A percentile compares a stretch with the other conserved stretches of the same genome.
Evolutionary conservation across 2,888 invertebrate genomes (phyloP).

Genomic region (Peribatodes rhomboidaria): DNA sequence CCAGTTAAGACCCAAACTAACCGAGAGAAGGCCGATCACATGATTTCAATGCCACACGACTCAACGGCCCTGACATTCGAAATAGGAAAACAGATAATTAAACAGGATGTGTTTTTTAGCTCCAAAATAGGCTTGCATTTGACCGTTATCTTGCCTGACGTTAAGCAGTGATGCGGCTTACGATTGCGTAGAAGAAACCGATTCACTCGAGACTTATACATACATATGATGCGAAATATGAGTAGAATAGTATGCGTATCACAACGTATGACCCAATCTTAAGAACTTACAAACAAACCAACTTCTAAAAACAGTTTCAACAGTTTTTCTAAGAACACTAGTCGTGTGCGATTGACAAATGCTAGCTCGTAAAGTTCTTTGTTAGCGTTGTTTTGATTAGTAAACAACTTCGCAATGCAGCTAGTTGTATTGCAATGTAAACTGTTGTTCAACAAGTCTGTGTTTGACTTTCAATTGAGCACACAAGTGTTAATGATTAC

Average conservation of each 20-base stretch:
- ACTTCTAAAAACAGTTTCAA: neutral
- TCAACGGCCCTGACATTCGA: constrained; percentile 17
- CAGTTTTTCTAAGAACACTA: constrained; percentile 7
- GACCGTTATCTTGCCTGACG: too few species aligned
- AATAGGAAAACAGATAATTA: constrained; percentile 13
- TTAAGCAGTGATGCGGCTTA: too few species aligned
- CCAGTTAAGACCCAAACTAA: constrained; percentile 2
- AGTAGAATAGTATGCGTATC: neutral
- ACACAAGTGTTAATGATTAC: constrained; percentile 1
- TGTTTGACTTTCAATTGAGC: constrained; percentile 21
- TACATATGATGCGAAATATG: neutral
- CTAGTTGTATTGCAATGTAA: constrained; percentile 39
- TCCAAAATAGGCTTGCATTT: too few species aligned
- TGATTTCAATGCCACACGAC: constrained; percentile 8
- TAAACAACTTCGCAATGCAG: constrained; percentile 42
- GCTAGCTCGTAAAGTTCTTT: constrained; percentile 18
- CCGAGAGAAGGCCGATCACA: constrained; percentile 10
- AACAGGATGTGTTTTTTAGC: constrained; percentile 26
- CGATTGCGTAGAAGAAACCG: too few species aligned
- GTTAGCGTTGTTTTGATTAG: constrained; percentile 35
- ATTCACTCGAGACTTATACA: too few species aligned
- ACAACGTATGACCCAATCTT: neutral
- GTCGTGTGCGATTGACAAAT: constrained; percentile 13
- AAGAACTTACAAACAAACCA: constrained; percentile 3
- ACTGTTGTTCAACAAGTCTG: constrained; percentile 36